Base-by-base conservation (phyloP, 1,140 invertebrate species). In the Drosophila asahinai region DNA sequence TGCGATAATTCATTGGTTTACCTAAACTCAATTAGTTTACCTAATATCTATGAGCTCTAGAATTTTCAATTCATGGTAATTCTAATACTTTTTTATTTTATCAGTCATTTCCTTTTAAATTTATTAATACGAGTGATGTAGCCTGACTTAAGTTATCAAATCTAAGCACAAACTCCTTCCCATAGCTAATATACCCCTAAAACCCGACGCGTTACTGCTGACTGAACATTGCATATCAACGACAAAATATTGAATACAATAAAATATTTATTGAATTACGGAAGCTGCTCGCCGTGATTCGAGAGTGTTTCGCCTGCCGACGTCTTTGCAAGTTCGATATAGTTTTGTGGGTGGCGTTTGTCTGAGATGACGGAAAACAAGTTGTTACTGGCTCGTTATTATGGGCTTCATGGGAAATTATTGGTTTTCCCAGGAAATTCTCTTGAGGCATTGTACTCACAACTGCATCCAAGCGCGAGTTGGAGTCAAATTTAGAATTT, bases 241-340 rank as follows among this genome's bases (percentile, higher is more conserved):
- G 48, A 63, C 33, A 33, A 74, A 77, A 87, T 77, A 72, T 81
- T 71, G 59, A 61, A 84, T 68, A 79, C 81, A 84, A 89, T 81
- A 75, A 72, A 87, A 81, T 58, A 84, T 84, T 89, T 83, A 87
- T 87, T 83, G 84, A 74, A 89, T 87, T 89, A 87, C 84, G 84
- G 86, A 87, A 90, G 63, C 84, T 84, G 70, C 70, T 40, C 66
- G 68, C 43, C 17, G 58, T 76, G 86, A 89, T 89, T 89, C 80
- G 74, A 84, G 80, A 75, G 59, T 42, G 64, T 70, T 65, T 51
- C 49, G 36, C 55, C 22, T 38, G 19, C 49, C 48, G 17, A 5
- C 57, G 27, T 25, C 57, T 65, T 11, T 17, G 8, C 63, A 17
- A 47, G 40, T 47, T 77, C 9, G 47, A 15, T 38, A 42, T 68